Percentiles rank a stretch among this genome's conserved stretches.
phyloP scores from a whole-genome alignment of 2,797 vertebrate genomes.

The Morus bassanus region DNA sequence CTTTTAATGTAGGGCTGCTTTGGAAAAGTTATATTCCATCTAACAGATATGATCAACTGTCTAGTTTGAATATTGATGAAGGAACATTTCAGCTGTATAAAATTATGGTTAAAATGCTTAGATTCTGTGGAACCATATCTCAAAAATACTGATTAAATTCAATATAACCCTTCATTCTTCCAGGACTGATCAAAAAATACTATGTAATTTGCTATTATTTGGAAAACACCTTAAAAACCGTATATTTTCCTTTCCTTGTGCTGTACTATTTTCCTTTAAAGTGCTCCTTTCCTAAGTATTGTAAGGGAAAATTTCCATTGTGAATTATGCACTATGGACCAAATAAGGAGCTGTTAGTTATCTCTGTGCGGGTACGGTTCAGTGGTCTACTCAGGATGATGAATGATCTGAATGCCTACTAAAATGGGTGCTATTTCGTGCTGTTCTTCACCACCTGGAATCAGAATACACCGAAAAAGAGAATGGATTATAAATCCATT shows the following conservation, averaged over 20 bases:
- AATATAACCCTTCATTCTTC: neutral
- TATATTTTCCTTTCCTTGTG: neutral
- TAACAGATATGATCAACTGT: neutral
- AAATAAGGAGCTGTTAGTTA: neutral
- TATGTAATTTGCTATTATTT: neutral
- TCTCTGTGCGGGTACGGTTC: neutral
- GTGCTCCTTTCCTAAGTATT: neutral
- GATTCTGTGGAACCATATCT: neutral
- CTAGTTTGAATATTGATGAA: neutral
- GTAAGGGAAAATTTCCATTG: neutral
- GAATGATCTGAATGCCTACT: neutral
- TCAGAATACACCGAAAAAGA: neutral
- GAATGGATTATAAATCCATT: neutral
- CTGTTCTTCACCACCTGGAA: neutral
- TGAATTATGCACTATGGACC: neutral
- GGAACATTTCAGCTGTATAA: neutral
- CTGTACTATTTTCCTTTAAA: neutral
- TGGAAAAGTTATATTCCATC: neutral
- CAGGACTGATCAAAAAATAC: neutral
- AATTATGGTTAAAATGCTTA: neutral
- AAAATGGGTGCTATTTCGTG: neutral
- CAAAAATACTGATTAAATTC: neutral
- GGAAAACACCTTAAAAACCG: neutral
- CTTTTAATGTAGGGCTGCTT: neutral
- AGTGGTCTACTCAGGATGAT: neutral